These are phyloP conservation scores for Halocynthia aurantium DNA, from an alignment of 23 tunicate genomes.

Conservation along the genomic window DNA sequence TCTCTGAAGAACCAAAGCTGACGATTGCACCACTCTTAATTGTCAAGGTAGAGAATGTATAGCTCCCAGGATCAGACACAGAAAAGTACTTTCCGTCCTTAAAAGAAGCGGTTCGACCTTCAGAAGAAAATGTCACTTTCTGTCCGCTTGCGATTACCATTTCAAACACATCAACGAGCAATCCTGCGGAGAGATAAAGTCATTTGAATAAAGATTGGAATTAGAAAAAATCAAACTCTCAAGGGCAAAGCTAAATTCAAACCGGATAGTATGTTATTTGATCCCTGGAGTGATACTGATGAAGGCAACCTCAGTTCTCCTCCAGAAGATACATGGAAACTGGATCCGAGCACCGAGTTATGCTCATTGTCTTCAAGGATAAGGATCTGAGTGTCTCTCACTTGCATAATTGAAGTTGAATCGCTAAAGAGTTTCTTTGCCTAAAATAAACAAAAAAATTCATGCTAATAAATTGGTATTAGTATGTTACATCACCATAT, in stretches of 20 bases:
- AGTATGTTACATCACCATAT: no score
- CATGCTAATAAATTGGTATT: no score
- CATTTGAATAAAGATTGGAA: neutral
- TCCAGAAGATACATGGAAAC: conserved; percentile 4
- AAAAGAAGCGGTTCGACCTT: conserved; percentile 14
- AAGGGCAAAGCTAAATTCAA: neutral
- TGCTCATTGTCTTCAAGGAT: conserved; percentile 23
- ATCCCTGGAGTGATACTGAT: conserved; percentile 21
- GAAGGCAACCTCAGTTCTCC: conserved; percentile 24
- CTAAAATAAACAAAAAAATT: neutral
- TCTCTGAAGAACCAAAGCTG: conserved; percentile 1
- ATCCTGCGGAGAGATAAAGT: neutral
- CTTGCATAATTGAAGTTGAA: neutral
- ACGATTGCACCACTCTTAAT: conserved; percentile 15
- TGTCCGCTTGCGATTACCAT: conserved; percentile 27
- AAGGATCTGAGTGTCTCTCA: conserved; percentile 14
- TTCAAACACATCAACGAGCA: conserved; percentile 20
- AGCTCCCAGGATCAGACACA: conserved; percentile 9
- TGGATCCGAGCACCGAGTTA: conserved; percentile 15
- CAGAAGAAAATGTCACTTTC: conserved; percentile 7
- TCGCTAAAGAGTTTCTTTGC: conserved; percentile 12
- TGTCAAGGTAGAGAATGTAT: conserved; percentile 15
- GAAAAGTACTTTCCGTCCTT: conserved; percentile 16
- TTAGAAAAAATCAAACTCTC: neutral
- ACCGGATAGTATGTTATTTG: conserved; percentile 23